Base-by-base conservation (phyloP, 2,113 vertebrate genomes). In the Pao palembangensis region DNA sequence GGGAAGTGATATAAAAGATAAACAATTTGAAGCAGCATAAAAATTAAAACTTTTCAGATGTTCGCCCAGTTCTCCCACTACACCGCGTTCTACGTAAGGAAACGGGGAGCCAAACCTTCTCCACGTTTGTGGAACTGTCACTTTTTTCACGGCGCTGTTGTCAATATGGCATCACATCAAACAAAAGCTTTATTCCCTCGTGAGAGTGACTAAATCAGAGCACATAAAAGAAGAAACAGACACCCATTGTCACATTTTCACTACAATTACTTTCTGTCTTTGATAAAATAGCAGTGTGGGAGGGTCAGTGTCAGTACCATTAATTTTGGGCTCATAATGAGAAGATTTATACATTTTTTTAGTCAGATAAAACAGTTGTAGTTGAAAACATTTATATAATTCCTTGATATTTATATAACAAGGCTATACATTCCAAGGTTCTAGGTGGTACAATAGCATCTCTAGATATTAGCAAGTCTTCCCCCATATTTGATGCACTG, bases 111-210 rank as follows among this genome's bases (percentile, higher is more conserved):
- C 46, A 48, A 59, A 28, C 17, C 8, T 46, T 19, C 23, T 16
- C 55, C 51, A 58, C 28, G 31, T 47, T 42, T 64, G 51, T 63
- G 25, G 57, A 71, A 56, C 20, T 8, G n/a, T 17, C 1, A 75
- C 61, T 63, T 23, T 57, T 47, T 47, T 42, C 61, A 19, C 38
- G 5, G 15, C 19, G 50, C 15, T 53, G 16, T 71, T 43, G 21
- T 73, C 48, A 62, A 55, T 61, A 50, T 57, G 60, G 28, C 64
- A 51, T 63, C 46, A 57, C 51, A 67, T 74, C 42, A 66, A 70
- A 67, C 49, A 60, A n/a, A 58, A 38, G n/a, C 31, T 63, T 21
- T 48, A 21, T 58, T 61, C 53, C 8, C 50, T 51, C 54, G 58
- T 51, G 20, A 63, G 58, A 70, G 56, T n/a, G 16, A 23, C 1